Base-by-base conservation (phyloP, 92 coral and sea anemone genomes). In the Epizoanthus scotinus region DNA sequence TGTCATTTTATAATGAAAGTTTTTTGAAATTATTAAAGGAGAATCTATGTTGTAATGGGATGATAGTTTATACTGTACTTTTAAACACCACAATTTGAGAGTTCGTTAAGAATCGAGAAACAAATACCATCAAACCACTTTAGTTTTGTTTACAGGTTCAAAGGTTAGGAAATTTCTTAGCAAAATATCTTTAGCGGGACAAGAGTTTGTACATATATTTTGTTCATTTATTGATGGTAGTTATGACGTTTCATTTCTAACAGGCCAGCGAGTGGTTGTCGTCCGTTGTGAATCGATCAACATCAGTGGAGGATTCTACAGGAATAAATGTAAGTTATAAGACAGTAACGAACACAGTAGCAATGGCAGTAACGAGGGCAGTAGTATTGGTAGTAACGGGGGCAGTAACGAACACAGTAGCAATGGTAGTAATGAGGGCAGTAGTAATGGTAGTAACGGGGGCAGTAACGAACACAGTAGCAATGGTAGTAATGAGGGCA, bases 291-390 rank as follows among this genome's bases (percentile, higher is more conserved):
- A 94, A 79, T 28, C 79, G 2, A 90, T 94, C 47, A 89, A 90
- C 91, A 91, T 95, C 88, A 95, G 98, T 85, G 98, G 98, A 42
- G 91, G 91, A 42, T 95, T 95, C 90, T 95, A 90, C 90, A 90
- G 98, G 74, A 95, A 95, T 83, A 95, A 95, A 74, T 85, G 98
- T 95, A 79, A 90, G 97, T 67, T n/a, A n/a, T n/a, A n/a, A n/a
- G 25, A 79, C 3, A 34, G 19, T 21, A 17, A 9, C 29, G n/a
- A 42, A 28, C 15, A 17, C 15, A 2, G 18, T 63, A 10, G 13
- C 1, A 49, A 57, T 0, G 8, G 1, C 25, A 21, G 21, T 59
- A 5, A 6, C 25, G 25, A 3, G 2, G 2, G 25, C 64, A 59
- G 25, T 19, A 2, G 10, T 27, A 19, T 0, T 0, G 25, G 8